Percentiles rank a stretch among this genome's conserved stretches.
Conservation (phyloP, 1,140 invertebrate genomes). For the Adoxophyes honmai region DNA sequence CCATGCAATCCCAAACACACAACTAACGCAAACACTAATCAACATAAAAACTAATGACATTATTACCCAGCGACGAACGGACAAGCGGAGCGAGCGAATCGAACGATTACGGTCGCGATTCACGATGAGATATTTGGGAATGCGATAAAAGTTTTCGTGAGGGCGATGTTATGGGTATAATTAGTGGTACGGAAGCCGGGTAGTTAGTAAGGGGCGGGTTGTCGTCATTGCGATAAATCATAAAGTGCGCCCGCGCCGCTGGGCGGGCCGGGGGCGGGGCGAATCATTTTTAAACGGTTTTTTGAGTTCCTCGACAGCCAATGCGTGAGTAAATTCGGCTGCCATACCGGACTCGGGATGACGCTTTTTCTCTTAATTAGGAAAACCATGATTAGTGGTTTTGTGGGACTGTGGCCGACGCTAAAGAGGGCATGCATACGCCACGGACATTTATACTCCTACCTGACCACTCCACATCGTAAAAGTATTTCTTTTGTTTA, state of each 20-base stretch:
- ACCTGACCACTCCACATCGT: no score
- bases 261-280: constrained; percentile 67
- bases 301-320: constrained; percentile 66
- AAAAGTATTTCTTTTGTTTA: no score
- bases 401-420: constrained; percentile 43
- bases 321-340: constrained; percentile 58
- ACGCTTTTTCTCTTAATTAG: constrained; percentile 74
- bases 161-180: constrained; percentile 58
- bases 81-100: constrained; percentile 35
- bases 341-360: constrained; percentile 63
- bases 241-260: constrained; percentile 65
- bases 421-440: no score
- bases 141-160: constrained; percentile 57
- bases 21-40: background rate
- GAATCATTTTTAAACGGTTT: constrained; percentile 75
- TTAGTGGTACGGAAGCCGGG: constrained; percentile 64
- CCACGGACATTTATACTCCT: no score
- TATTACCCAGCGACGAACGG: constrained; percentile 21
- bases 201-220: constrained; percentile 69
- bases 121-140: constrained; percentile 39
- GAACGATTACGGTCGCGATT: constrained; percentile 34
- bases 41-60: constrained; percentile 8
- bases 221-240: constrained; percentile 72
- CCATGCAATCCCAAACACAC: no score
- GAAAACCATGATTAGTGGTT: constrained; percentile 63